phyloP scores from a whole-genome alignment of 2,113 vertebrate species.

The Gymnocephalus cernua region DNA sequence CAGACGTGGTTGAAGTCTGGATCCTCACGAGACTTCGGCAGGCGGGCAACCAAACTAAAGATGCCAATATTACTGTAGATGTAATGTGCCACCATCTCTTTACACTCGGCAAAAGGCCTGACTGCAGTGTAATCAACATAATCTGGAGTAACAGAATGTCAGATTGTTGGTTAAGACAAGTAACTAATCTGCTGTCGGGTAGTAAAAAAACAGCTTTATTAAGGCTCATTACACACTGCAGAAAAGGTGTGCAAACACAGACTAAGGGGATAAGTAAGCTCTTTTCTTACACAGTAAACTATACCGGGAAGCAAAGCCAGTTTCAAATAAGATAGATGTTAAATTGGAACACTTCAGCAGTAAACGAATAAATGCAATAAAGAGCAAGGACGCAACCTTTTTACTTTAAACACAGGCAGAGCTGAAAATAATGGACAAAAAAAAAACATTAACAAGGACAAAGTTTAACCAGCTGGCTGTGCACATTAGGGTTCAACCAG shows the following conservation, averaged over 20 bases:
- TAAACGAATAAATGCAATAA: conserved; percentile 40
- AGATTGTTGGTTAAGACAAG: not conserved
- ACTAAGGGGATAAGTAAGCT: not conserved
- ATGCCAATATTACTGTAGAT: not conserved
- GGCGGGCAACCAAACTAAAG: not conserved
- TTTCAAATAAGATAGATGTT: not conserved
- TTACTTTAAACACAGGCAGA: not conserved
- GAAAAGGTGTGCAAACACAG: not conserved
- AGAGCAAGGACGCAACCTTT: conserved; percentile 24
- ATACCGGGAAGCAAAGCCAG: not conserved
- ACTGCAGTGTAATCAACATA: not conserved
- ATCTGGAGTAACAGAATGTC: conserved; percentile 8
- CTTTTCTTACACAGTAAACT: conserved; percentile 9
- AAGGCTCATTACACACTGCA: conserved; percentile 15
- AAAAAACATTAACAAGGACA: conserved; percentile 49
- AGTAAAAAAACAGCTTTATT: conserved; percentile 15
- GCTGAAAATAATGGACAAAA: conserved; percentile 17
- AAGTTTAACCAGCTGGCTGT: conserved; percentile 43
- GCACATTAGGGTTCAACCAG: conserved; percentile 21
- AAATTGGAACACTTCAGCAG: conserved; percentile 17
- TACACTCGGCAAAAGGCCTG: conserved; percentile 3
- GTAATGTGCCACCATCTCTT: conserved; percentile 12
- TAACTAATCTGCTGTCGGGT: conserved; percentile 8
- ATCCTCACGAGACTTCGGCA: conserved; percentile 16
- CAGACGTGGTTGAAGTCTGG: conserved; percentile 20